phyloP scores from a whole-genome alignment of 2,888 invertebrate genomes.

The Meliscaeva auricollis region DNA sequence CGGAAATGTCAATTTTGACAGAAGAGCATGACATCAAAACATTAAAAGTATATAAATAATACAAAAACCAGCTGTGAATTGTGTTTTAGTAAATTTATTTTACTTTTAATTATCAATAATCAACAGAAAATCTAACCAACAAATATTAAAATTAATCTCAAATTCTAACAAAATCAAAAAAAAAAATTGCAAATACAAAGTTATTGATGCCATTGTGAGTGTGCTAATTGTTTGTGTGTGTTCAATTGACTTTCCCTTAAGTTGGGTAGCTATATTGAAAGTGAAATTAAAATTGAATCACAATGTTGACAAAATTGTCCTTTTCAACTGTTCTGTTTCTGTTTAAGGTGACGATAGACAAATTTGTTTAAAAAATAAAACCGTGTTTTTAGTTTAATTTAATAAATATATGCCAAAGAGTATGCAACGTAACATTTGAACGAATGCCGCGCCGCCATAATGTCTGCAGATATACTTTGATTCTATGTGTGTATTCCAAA shows the following conservation, averaged over 20 bases:
- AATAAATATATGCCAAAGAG: neutral
- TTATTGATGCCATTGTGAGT: neutral
- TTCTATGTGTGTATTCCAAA: neutral
- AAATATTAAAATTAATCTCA: neutral
- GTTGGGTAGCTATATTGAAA: slow-evolving; percentile 4
- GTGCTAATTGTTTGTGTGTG: neutral
- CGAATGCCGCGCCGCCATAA: slow-evolving; percentile 6
- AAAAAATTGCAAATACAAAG: neutral
- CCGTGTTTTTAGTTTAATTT: neutral
- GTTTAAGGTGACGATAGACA: neutral
- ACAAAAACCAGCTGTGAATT: slow-evolving; percentile 67
- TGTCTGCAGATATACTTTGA: slow-evolving; percentile 32
- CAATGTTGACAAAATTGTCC: neutral
- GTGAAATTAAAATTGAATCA: neutral
- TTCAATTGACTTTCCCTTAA: slow-evolving; percentile 1
- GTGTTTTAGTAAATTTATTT: neutral
- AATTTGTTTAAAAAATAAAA: neutral
- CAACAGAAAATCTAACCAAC: neutral
- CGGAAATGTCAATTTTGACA: slow-evolving; percentile 62
- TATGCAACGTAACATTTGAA: slow-evolving; percentile 8
- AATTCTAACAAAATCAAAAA: neutral
- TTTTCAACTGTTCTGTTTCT: neutral
- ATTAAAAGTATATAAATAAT: slow-evolving; percentile 31
- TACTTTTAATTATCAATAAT: neutral
- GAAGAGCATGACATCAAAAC: slow-evolving; percentile 6